These are phyloP conservation scores for Typhlomys cinereus DNA, from an alignment of 2,113 vertebrate species.

Conservation along the genomic window DNA sequence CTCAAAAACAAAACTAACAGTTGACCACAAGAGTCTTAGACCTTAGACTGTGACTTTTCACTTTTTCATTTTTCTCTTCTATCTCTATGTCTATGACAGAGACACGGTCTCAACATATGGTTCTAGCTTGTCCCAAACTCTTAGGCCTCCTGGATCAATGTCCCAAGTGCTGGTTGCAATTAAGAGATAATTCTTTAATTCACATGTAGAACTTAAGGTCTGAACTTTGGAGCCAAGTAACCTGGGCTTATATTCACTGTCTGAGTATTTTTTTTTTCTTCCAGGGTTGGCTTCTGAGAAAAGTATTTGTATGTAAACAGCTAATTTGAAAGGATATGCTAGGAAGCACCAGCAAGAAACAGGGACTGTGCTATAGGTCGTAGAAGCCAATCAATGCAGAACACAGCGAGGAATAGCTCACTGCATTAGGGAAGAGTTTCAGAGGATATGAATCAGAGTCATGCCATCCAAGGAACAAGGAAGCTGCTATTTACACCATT, in stretches of 20 bases:
- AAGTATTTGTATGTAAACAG: not conserved
- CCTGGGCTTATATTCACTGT: not conserved
- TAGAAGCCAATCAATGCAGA: not conserved
- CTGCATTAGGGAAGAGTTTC: not conserved
- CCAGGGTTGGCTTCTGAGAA: not conserved
- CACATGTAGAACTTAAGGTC: not conserved
- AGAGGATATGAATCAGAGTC: not conserved
- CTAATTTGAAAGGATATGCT: not conserved
- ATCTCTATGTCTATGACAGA: not conserved
- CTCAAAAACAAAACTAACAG: not conserved
- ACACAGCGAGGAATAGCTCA: not conserved
- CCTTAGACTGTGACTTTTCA: not conserved
- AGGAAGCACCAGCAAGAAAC: not conserved
- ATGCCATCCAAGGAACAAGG: not conserved
- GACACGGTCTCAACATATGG: not conserved
- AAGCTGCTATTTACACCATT: not conserved
- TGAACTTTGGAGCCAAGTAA: not conserved
- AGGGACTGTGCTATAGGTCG: not conserved
- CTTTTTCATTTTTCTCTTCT: too few relatives aligned
- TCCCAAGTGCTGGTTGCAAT: not conserved
- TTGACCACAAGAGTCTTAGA: not conserved
- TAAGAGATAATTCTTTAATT: not conserved
- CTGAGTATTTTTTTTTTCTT: not conserved
- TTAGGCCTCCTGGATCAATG: too few relatives aligned
- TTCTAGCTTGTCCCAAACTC: too few relatives aligned